Percentiles rank a stretch among this genome's conserved stretches.
Conservation (phyloP, 2,888 invertebrate genomes). For the Dromius quadrimaculatus region DNA sequence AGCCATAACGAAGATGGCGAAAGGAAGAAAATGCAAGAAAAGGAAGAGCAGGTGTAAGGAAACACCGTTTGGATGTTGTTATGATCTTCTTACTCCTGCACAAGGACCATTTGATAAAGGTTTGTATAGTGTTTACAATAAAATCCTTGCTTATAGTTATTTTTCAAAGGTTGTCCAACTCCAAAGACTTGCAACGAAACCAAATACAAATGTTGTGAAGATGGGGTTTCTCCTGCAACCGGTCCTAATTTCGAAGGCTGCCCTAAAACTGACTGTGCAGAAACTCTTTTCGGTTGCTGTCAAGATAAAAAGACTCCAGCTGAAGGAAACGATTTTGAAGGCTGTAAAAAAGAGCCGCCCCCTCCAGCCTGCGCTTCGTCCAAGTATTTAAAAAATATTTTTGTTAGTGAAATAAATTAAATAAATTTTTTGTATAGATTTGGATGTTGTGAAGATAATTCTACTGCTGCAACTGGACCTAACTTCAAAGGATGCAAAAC, state of each 20-base stretch:
- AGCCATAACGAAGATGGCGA: slow-evolving; percentile 66
- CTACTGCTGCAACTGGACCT: slow-evolving; percentile 71
- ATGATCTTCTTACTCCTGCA: slow-evolving; percentile 81
- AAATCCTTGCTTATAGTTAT: too few relatives aligned
- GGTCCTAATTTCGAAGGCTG: slow-evolving; percentile 82
- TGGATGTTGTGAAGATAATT: slow-evolving; percentile 89
- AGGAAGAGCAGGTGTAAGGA: slow-evolving; percentile 73
- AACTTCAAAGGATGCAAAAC: slow-evolving; percentile 46
- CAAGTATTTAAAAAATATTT: slow-evolving; percentile 64
- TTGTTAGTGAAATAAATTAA: background rate
- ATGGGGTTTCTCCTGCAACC: slow-evolving; percentile 81
- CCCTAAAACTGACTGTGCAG: slow-evolving; percentile 78
- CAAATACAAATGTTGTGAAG: slow-evolving; percentile 84
- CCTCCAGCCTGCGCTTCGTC: slow-evolving; percentile 71
- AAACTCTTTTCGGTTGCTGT: slow-evolving; percentile 90
- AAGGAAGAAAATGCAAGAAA: slow-evolving; percentile 71
- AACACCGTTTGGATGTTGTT: slow-evolving; percentile 85
- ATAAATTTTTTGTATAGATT: slow-evolving; percentile 67
- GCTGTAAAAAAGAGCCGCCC: slow-evolving; percentile 79
- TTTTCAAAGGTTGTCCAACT: slow-evolving; percentile 73
- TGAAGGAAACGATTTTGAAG: slow-evolving; percentile 85
- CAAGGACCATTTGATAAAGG: slow-evolving; percentile 86
- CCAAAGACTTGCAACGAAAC: slow-evolving; percentile 83
- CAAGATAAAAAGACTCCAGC: slow-evolving; percentile 82
- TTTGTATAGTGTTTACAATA: too few relatives aligned